Evolutionary conservation across 1,140 invertebrate genomes (phyloP), one percentile per base, ranked within the genome.

Genomic region (Stegodyphus dumicola): DNA sequence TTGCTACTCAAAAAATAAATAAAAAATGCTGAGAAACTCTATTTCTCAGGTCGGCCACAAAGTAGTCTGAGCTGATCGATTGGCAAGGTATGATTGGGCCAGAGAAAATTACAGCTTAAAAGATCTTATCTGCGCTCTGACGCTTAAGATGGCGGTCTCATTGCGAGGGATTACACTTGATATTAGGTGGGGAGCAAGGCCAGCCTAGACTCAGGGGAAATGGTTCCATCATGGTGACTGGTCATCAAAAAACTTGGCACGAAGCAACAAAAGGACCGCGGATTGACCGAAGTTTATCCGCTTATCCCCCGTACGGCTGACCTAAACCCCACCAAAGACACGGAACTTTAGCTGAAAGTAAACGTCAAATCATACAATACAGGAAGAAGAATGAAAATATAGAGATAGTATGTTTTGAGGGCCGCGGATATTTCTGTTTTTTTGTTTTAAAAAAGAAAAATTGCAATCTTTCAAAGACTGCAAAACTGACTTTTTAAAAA

Each of bases 171-270:
- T 85, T 85, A 85, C 81, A 85, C 74, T 77, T 77, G 74, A 85
- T 85, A 85, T 85, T 85, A 85, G 52, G 74, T 76, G 81, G 81
- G 81, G 60, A 76, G 71, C 60, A 77, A 51, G 80, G 67, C 60
- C 70, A 49, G 5, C 54, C 33, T 48, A 51, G 52, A n/a, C 81
- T 85, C 81, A 33, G 73, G 81, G 74, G 81, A 77, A 85, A 85
- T 85, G 74, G 74, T 54, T 64, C 81, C 64, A 76, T 85, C 74
- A 85, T 69, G 81, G 74, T 69, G 73, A 70, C 51, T 76, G 74
- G 74, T 85, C 81, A 85, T 85, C 81, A 85, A 85, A 85, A 85
- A 85, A 85, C 81, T 77, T 85, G n/a, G 81, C 81, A 85, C 81
- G 81, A 67, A 85, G 66, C 66, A 85, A 85, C 81, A 85, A 85